Conservation (phyloP, 2,113 vertebrate genomes). For the Verasper variegatus region DNA sequence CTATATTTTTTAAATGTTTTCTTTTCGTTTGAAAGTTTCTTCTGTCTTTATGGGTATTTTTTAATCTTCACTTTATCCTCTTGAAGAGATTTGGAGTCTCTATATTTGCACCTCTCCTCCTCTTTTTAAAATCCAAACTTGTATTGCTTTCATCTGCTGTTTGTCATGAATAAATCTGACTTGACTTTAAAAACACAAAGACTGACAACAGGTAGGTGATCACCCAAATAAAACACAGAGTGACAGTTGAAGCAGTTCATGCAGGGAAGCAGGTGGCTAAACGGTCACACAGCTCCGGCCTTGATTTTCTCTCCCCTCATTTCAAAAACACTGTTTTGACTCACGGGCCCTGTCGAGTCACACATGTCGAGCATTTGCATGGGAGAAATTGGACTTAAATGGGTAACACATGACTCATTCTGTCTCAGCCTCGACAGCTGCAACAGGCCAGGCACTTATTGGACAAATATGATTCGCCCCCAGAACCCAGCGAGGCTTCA, state of each 20-base stretch:
- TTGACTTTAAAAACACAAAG: too few relatives aligned
- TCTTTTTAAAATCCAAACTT: too few relatives aligned
- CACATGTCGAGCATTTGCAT: slow-evolving; percentile 79
- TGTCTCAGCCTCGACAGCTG: slow-evolving; percentile 74
- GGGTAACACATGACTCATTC: slow-evolving; percentile 77
- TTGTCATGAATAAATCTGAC: too few relatives aligned
- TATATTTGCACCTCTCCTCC: too few relatives aligned
- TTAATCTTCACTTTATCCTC: too few relatives aligned
- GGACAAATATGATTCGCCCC: slow-evolving; percentile 77
- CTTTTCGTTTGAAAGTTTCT: too few relatives aligned
- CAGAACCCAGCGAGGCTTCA: slow-evolving; percentile 69
- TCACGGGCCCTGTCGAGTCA: slow-evolving; percentile 58
- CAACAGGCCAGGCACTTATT: slow-evolving; percentile 72
- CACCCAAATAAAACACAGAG: too few relatives aligned
- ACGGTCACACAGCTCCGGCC: slow-evolving; percentile 43
- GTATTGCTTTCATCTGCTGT: too few relatives aligned
- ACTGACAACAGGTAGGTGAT: not conserved
- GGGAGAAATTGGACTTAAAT: slow-evolving; percentile 78
- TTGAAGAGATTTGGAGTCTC: too few relatives aligned
- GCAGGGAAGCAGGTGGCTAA: slow-evolving; percentile 67
- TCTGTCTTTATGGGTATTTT: too few relatives aligned
- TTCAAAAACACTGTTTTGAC: slow-evolving; percentile 63
- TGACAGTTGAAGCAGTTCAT: slow-evolving; percentile 25
- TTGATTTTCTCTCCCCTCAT: slow-evolving; percentile 35
- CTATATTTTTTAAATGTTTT: too few relatives aligned